Conservation (phyloP, 2,113 vertebrate genomes). For the Arvicanthis niloticus region DNA sequence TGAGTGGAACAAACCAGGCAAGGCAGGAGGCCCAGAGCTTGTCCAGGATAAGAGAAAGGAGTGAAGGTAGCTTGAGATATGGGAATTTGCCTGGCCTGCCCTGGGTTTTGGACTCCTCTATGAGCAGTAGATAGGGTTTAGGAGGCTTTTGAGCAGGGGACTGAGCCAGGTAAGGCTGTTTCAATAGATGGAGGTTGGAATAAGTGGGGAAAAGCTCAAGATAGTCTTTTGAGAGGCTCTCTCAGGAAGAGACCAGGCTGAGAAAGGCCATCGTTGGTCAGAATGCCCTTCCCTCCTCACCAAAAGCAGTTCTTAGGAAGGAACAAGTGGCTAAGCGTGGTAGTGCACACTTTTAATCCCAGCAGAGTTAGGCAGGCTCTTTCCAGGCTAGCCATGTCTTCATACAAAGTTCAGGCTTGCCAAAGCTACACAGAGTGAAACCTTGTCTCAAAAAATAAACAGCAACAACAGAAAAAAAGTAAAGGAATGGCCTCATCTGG, state of each 20-base stretch:
- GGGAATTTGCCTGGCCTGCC: neutral
- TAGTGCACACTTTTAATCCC: neutral
- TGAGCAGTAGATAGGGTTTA: neutral
- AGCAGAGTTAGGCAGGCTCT: neutral
- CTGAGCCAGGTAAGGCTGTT: neutral
- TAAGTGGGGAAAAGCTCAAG: neutral
- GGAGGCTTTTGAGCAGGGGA: neutral
- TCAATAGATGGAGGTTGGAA: neutral
- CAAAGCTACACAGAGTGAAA: neutral
- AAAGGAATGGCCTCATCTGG: neutral
- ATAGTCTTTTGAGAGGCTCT: neutral
- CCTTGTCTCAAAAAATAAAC: neutral
- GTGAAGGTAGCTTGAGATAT: neutral
- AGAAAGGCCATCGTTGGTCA: neutral
- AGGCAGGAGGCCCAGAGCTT: neutral
- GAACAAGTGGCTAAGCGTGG: neutral
- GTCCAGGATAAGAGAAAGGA: neutral
- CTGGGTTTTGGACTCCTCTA: neutral
- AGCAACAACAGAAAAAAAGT: neutral
- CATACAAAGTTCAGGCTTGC: neutral
- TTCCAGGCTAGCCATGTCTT: neutral
- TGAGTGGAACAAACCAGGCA: neutral
- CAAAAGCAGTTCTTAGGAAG: neutral
- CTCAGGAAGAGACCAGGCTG: neutral
- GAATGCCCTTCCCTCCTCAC: neutral